These are phyloP conservation scores for Arbacia lixula DNA, from an alignment of 53 echinoderm and acorn worm genomes.

Conservation along the genomic window DNA sequence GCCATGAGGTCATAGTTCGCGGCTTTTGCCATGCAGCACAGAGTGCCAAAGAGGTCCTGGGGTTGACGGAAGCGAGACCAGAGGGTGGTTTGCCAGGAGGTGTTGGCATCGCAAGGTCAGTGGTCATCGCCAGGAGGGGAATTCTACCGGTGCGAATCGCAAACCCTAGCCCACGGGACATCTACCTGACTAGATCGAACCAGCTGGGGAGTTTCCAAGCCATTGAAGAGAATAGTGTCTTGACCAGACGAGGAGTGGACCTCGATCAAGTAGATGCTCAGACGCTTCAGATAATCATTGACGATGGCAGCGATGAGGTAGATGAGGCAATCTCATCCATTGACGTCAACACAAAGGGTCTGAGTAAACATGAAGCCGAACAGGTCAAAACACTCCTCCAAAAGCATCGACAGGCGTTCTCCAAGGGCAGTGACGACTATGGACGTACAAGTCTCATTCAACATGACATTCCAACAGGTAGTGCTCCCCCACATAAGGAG, in stretches of 20 bases:
- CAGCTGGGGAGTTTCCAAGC: background rate
- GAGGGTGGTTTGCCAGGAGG: background rate
- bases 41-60: too few relatives aligned
- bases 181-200: background rate
- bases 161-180: slow-evolving; percentile 38
- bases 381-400: background rate
- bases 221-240: slow-evolving; percentile 2
- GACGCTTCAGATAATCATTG: background rate
- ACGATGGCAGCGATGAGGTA: background rate
- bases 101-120: background rate
- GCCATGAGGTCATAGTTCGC: background rate
- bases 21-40: slow-evolving; percentile 6
- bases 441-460: slow-evolving; percentile 10
- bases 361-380: background rate
- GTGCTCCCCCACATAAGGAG: slow-evolving; percentile 15
- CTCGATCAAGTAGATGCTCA: background rate
- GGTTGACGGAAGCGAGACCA: slow-evolving; percentile 7
- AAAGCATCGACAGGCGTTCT: slow-evolving; percentile 23
- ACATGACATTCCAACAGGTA: slow-evolving; percentile 48
- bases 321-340: background rate
- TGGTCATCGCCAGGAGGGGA: slow-evolving; percentile 2
- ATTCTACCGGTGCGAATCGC: slow-evolving; percentile 20
- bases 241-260: background rate
- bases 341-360: background rate
- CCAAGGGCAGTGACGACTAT: slow-evolving; percentile 20